Conservation (phyloP, 2,797 vertebrate genomes). For the Denticeps clupeoides region DNA sequence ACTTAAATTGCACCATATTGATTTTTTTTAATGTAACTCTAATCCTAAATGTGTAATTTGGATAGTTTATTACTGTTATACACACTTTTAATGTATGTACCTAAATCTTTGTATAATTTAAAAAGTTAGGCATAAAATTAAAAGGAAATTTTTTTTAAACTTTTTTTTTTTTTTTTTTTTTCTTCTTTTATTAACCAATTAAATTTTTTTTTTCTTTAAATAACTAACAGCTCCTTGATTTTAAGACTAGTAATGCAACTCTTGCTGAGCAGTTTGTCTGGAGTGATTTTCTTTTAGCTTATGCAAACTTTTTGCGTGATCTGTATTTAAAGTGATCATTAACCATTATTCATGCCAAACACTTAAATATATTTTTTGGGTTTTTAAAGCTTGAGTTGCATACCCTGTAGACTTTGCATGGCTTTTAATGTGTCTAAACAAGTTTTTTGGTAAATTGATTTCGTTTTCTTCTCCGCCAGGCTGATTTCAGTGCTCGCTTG, state of each 20-base stretch:
- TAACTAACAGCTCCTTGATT: constrained; percentile 67
- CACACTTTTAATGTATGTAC: no score
- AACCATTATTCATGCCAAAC: constrained; percentile 43
- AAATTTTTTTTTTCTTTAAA: constrained; percentile 51
- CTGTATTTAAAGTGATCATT: constrained; percentile 45
- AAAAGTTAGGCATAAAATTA: constrained; percentile 65
- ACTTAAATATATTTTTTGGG: no score
- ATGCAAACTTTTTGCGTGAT: no score
- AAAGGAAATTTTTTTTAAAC: constrained; percentile 27
- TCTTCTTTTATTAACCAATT: constrained; percentile 59
- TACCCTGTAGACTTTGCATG: constrained; percentile 51
- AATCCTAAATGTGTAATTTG: constrained; percentile 93
- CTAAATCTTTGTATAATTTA: constrained; percentile 72
- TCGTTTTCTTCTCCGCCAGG: constrained; percentile 53
- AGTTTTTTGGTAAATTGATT: constrained; percentile 48
- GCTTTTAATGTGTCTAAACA: constrained; percentile 36
- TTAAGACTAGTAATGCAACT: constrained; percentile 67
- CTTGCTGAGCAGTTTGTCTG: constrained; percentile 60
- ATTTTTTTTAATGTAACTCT: constrained; percentile 96
- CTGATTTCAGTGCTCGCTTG: constrained; percentile 47
- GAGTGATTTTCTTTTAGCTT: constrained; percentile 60
- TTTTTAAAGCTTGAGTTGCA: constrained; percentile 82
- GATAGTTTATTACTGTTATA: constrained; percentile 74
- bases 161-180: neutral
- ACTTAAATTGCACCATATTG: constrained; percentile 91